Conservation (phyloP, 2,888 invertebrate species). For the Ophion obscuratus region DNA sequence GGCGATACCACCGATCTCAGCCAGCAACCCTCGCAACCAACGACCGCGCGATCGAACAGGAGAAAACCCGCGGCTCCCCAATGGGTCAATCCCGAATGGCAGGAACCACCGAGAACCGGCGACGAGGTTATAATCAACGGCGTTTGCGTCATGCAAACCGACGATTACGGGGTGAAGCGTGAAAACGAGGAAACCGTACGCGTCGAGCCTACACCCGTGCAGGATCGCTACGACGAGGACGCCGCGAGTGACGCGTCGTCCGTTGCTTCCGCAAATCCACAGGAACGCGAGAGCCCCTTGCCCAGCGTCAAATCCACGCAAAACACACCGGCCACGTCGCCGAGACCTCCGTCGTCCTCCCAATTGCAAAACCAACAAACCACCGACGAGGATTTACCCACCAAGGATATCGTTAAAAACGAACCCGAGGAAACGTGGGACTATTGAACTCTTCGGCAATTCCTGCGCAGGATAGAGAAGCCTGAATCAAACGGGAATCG, state of each 20-base stretch:
- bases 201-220: constrained; percentile 91
- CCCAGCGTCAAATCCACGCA: constrained; percentile 81
- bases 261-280: constrained; percentile 76
- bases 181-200: constrained; percentile 89
- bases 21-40: constrained; percentile 74
- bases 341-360: constrained; percentile 77
- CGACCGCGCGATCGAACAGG: constrained; percentile 87
- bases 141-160: constrained; percentile 95
- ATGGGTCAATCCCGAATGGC: constrained; percentile 98
- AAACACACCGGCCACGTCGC: constrained; percentile 79
- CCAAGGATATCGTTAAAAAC: constrained; percentile 80
- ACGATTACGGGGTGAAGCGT: constrained; percentile 87
- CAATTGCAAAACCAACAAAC: constrained; percentile 74
- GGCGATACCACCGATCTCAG: constrained; percentile 80
- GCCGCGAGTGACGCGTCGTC: constrained; percentile 85
- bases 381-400: constrained; percentile 75
- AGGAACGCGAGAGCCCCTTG: constrained; percentile 80
- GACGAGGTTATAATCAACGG: constrained; percentile 97
- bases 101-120: constrained; percentile 86
- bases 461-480: background rate
- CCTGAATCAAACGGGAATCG: background rate
- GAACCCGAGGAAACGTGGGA: constrained; percentile 83
- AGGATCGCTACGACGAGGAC: constrained; percentile 87
- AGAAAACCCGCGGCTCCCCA: constrained; percentile 98
- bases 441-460: constrained; percentile 72